These are phyloP conservation scores for Melieria crassipennis DNA, from an alignment of 2,888 invertebrate species.

Conservation along the genomic window DNA sequence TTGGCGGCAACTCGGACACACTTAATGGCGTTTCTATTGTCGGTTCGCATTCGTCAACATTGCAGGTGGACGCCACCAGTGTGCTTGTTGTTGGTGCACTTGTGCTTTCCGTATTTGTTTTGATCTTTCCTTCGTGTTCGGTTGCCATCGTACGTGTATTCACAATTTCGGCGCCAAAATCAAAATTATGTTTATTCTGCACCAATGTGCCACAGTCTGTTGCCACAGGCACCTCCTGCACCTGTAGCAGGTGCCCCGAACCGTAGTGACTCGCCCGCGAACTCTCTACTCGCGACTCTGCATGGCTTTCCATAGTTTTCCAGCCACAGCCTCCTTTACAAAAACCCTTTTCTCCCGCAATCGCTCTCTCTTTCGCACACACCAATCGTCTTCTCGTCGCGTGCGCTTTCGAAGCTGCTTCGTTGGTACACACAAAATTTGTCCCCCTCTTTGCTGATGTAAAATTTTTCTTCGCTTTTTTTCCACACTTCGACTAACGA, in stretches of 20 bases:
- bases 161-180: conserved; percentile 62
- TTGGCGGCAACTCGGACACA: conserved; percentile 23
- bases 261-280: conserved; percentile 1
- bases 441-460: conserved; percentile 47
- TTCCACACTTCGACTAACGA: conserved; percentile 17
- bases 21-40: conserved; percentile 31
- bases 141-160: conserved; percentile 45
- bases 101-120: conserved; percentile 41
- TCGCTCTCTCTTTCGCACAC: conserved; percentile 32
- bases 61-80: conserved; percentile 27
- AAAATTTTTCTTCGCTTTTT: conserved; percentile 41
- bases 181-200: conserved; percentile 45
- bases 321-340: conserved; percentile 41
- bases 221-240: conserved; percentile 2
- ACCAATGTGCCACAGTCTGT: conserved; percentile 12
- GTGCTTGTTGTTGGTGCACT: conserved; percentile 44
- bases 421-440: conserved; percentile 62
- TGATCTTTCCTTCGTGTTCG: conserved; percentile 36
- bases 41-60: conserved; percentile 24
- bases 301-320: conserved; percentile 58
- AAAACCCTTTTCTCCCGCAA: conserved; percentile 42
- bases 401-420: conserved; percentile 54
- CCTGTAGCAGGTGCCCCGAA: conserved; percentile 20
- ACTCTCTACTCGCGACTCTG: conserved; percentile 35
- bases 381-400: conserved; percentile 47